Base-by-base conservation (phyloP, 53 echinoderm and acorn worm species). In the Antedon mediterranea region DNA sequence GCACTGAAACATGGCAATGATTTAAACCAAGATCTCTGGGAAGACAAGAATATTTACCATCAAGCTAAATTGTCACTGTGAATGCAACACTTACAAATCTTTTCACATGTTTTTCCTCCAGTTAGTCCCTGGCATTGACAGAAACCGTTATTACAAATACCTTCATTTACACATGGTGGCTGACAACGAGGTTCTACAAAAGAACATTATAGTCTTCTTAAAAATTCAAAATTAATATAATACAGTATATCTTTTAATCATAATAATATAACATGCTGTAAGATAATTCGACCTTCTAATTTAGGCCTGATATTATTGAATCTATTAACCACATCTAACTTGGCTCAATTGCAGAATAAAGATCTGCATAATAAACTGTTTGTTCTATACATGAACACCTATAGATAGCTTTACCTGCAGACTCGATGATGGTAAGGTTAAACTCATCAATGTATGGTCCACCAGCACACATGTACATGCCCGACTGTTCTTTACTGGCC, bases 391-490 rank as follows among this genome's bases (percentile, higher is more conserved):
- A 57, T 11, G 20, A 26, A 23, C 15, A 37, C 37, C 37, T 23
- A 57, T 37, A 57, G 37, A 57, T 15, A 18, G 20, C 4, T 26
- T 57, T 57, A 57, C 57, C 57, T 57, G 57, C 20, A 11, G 20
- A 13, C 57, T 57, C 57, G 1, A 57, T 11, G 23, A 57, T 57
- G 20, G 11, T 57, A 57, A 57, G 14, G 20, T 57, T 2, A 57
- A 18, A 57, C 20, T 57, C 14, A 57, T 57, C 57, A 18, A 77
- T 84, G 30, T 85, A 76, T 11, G 86, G 82, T 0, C 93, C 93
- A 29, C 90, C 80, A 30, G 82, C 78, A 79, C 93, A 93, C 28
- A 86, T 78, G 78, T 93, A 93, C 20, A 86, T 77, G 32, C 93
- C 93, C 20, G 93, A 93, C 42, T 93, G 90, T 71, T 76, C 88